Base-by-base conservation (phyloP, 2,113 vertebrate species). In the Tretioscincus oriximinensis region DNA sequence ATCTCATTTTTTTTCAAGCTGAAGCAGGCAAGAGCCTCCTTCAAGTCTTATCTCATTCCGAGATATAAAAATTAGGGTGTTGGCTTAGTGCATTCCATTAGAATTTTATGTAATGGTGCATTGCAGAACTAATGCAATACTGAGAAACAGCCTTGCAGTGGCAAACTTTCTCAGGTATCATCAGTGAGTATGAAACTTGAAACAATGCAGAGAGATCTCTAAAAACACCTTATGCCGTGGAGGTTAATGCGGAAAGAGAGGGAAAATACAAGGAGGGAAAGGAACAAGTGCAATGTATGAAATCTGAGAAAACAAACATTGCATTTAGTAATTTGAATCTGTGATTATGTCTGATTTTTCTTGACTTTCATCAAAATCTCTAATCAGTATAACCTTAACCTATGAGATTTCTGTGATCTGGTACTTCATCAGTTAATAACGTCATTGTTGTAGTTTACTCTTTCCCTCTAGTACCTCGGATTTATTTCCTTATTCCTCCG, bases 111-210 rank as follows among this genome's bases (percentile, higher is more conserved):
- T 81, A 29, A 76, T 79, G 58, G 79, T 86, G 47, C 24, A 81
- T 60, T 74, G 63, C 76, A 86, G 74, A 78, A 85, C 70, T 83
- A 84, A n/a, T 49, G 31, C 54, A 20, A 28, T 54, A 24, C 29
- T 63, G 67, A 4, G 24, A 35, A 21, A 49, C 22, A 49, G 78
- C 80, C 54, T 83, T 75, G 35, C 2, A 84, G 41, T 76, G 84
- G 78, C 73, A 87, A 60, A 74, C 12, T 31, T 83, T 84, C 84
- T 1, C 5, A 60, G 80, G 84, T 65, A 64, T 82, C 81, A 89
- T 0, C 28, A 78, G 82, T 11, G 9, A 9, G 68, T 82, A 77
- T 54, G 81, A 81, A 51, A 35, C 76, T 89, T 18, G 5, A 28
- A 41, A 73, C 87, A 81, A 85, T 63, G 22, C 0, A 51, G 61